Evolutionary conservation across 2,797 vertebrate genomes (phyloP).

Genomic region (Argya squamiceps): DNA sequence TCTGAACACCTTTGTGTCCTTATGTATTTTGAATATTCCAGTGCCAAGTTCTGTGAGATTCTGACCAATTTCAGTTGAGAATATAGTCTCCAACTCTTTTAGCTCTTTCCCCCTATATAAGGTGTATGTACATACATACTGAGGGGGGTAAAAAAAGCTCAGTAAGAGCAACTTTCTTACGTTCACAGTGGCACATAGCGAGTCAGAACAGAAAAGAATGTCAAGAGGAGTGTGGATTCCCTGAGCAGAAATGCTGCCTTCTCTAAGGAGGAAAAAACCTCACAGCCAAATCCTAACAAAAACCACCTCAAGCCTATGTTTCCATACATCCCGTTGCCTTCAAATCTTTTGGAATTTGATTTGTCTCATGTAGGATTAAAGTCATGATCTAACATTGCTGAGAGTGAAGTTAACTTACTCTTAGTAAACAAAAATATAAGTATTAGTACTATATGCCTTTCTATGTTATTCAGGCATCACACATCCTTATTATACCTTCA

Average conservation of each 20-base stretch:
- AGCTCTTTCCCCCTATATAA: neutral
- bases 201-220: neutral
- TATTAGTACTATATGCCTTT: neutral
- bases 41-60: neutral
- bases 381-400: neutral
- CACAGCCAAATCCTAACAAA: neutral
- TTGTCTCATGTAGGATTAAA: neutral
- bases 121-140: neutral
- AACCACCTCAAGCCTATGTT: neutral
- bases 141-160: rapidly evolving
- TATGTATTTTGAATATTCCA: neutral
- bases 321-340: neutral
- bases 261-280: rapidly evolving
- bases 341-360: neutral
- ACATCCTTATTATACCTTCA: neutral
- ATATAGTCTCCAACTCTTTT: neutral
- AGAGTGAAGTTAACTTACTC: neutral
- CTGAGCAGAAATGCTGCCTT: neutral
- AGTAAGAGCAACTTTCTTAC: neutral
- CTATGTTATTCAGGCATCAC: neutral
- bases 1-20: neutral
- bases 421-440: neutral
- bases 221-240: neutral
- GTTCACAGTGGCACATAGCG: neutral
- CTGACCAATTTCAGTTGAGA: neutral